Evolutionary conservation across 2,888 invertebrate genomes (phyloP).

Genomic region (Drosophila suboccidentalis): DNA sequence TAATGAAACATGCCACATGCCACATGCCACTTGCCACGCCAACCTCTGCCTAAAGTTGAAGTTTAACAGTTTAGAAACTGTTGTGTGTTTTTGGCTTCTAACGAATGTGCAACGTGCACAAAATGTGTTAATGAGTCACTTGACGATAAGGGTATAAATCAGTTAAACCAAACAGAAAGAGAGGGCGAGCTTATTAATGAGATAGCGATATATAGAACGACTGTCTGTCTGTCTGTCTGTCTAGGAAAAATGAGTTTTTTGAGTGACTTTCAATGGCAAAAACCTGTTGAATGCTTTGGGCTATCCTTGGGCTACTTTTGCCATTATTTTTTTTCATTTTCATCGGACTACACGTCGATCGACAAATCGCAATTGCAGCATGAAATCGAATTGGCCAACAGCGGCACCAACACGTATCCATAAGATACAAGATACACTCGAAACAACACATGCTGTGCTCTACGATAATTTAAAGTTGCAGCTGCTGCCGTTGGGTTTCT

Average conservation of each 20-base stretch:
- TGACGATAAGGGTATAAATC: conserved; percentile 3
- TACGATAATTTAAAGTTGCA: conserved; percentile 21
- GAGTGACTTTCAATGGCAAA: conserved; percentile 21
- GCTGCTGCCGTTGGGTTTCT: conserved; percentile 14
- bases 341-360: neutral
- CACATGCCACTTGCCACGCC: conserved; percentile 26
- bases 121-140: conserved; percentile 72
- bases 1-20: conserved; percentile 38
- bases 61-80: conserved; percentile 1
- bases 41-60: conserved; percentile 1
- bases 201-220: neutral
- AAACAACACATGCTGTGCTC: conserved; percentile 20
- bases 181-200: neutral
- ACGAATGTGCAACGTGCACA: conserved; percentile 72
- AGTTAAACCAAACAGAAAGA: neutral
- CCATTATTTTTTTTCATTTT: neutral
- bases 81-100: conserved; percentile 40
- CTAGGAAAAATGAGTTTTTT: conserved; percentile 47
- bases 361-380: conserved; percentile 30
- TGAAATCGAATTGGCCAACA: conserved; percentile 31
- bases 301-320: conserved; percentile 38
- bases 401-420: conserved; percentile 12
- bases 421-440: conserved; percentile 26
- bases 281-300: conserved; percentile 55
- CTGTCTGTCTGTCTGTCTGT: conserved; percentile 19